Evolutionary conservation across 2,888 invertebrate genomes (phyloP).

Genomic region (Esperia sulphurella): DNA sequence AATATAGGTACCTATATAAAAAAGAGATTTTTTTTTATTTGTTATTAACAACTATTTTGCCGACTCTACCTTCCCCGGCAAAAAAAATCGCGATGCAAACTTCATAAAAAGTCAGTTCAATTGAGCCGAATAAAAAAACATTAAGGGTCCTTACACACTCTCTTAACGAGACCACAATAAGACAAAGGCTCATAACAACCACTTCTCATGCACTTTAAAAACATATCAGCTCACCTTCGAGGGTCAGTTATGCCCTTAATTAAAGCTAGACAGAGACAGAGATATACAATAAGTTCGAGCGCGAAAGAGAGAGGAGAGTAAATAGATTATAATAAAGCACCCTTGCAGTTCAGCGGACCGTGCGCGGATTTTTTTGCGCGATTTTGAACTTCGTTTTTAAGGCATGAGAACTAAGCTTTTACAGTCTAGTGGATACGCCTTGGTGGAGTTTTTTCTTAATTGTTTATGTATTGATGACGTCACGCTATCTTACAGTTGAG

Average conservation of each 20-base stretch:
- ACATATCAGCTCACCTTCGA: slow-evolving; percentile 49
- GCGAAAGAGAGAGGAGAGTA: slow-evolving; percentile 39
- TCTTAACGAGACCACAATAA: slow-evolving; percentile 47
- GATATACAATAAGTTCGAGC: slow-evolving; percentile 16
- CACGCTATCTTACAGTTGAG: background rate
- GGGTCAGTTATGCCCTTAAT: slow-evolving; percentile 70
- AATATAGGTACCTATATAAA: too few species aligned
- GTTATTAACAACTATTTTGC: slow-evolving; percentile 12
- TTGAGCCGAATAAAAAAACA: slow-evolving; percentile 27
- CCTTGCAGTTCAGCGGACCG: slow-evolving; percentile 56
- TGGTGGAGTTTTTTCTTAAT: slow-evolving; percentile 14
- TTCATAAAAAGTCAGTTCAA: slow-evolving; percentile 45
- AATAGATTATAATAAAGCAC: slow-evolving; percentile 58
- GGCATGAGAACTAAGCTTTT: slow-evolving; percentile 53
- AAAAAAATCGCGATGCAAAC: slow-evolving; percentile 20
- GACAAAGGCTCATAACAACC: slow-evolving; percentile 70
- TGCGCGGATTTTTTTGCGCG: slow-evolving; percentile 60
- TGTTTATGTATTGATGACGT: background rate
- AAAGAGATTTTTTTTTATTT: too few species aligned
- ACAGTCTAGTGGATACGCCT: slow-evolving; percentile 52
- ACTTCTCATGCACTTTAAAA: slow-evolving; percentile 55
- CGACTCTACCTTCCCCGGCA: slow-evolving; percentile 14
- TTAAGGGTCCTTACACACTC: slow-evolving; percentile 48
- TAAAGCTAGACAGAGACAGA: slow-evolving; percentile 42
- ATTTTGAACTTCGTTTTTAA: slow-evolving; percentile 35